These are phyloP conservation scores for Drosophila kuntzei DNA, from an alignment of 2,888 invertebrate genomes.

Conservation along the genomic window DNA sequence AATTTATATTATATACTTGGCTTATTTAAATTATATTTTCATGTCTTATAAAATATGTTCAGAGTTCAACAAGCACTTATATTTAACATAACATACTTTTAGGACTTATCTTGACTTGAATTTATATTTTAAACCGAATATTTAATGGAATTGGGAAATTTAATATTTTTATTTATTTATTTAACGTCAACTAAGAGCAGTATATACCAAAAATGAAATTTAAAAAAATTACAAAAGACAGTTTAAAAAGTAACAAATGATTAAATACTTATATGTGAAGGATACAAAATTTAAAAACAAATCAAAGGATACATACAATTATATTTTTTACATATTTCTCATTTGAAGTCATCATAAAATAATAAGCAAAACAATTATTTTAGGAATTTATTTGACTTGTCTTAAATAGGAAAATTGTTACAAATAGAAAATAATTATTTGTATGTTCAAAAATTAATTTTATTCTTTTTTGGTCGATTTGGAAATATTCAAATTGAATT, in stretches of 20 bases:
- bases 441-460: not conserved
- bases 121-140: not conserved
- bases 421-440: no score
- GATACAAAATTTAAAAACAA: no score
- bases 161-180: no score
- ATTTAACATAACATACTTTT: not conserved
- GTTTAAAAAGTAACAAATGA: no score
- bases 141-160: not conserved
- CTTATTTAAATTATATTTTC: not conserved
- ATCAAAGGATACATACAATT: no score
- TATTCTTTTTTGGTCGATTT: not conserved
- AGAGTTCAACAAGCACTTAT: not conserved
- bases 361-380: no score
- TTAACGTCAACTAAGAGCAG: not conserved
- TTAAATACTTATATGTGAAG: no score
- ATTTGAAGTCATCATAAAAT: not conserved
- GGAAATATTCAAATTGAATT: not conserved
- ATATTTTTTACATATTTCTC: not conserved
- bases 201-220: not conserved
- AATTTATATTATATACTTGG: not conserved
- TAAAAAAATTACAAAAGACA: no score
- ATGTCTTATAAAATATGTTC: not conserved
- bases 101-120: not conserved
- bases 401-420: no score
- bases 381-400: not conserved